Conservation (phyloP, 1,140 invertebrate species). For the Drosophila quadrilineata region DNA sequence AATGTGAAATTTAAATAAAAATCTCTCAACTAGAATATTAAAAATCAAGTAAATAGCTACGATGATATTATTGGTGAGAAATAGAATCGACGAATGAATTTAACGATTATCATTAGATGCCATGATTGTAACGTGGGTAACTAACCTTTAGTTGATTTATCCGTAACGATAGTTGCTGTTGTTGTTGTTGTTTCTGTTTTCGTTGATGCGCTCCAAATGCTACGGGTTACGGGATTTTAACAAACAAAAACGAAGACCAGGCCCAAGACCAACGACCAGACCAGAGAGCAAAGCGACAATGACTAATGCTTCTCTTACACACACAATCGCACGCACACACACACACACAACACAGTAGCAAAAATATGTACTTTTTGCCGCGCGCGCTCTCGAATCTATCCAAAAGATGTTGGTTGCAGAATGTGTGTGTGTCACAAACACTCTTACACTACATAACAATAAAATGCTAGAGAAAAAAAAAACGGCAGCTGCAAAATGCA, state of each 20-base stretch:
- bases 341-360: slow-evolving; percentile 13
- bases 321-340: slow-evolving; percentile 34
- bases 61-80: no score
- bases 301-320: slow-evolving; percentile 58
- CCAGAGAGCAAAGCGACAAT: slow-evolving; percentile 50
- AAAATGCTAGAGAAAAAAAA: slow-evolving; percentile 23
- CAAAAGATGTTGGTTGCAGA: slow-evolving; percentile 19
- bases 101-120: slow-evolving; percentile 13
- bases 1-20: no score
- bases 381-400: slow-evolving; percentile 33
- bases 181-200: slow-evolving; percentile 9
- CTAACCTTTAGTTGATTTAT: slow-evolving; percentile 36
- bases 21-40: no score
- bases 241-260: slow-evolving; percentile 45
- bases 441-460: slow-evolving; percentile 2
- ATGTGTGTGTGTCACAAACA: slow-evolving; percentile 26
- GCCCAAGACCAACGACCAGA: slow-evolving; percentile 47
- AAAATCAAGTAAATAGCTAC: no score
- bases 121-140: slow-evolving; percentile 21
- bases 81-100: slow-evolving; percentile 1
- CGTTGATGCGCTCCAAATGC: slow-evolving; percentile 50
- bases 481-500: slow-evolving; percentile 38
- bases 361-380: slow-evolving; percentile 38
- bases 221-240: slow-evolving; percentile 29
- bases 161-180: slow-evolving; percentile 1